phyloP scores from a whole-genome alignment of 2,888 invertebrate species.

The Gisinianus flammeolus region DNA sequence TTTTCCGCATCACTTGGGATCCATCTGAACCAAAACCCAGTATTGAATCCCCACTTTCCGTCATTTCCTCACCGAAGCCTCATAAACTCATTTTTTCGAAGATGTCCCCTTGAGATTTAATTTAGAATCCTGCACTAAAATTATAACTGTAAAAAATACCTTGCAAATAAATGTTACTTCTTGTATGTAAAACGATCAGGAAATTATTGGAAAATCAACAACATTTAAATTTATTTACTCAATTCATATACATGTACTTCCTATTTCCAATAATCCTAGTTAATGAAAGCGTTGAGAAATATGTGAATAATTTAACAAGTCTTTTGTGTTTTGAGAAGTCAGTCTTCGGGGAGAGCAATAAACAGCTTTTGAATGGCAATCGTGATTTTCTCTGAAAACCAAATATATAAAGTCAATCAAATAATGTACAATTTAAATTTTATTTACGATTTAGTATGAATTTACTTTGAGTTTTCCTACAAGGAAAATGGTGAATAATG shows the following conservation, averaged over 20 bases:
- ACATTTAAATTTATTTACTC: no score
- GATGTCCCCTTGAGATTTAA: no score
- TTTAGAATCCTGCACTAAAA: no score
- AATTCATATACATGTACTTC: no score
- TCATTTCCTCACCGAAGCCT: neutral
- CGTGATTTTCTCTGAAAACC: constrained; percentile 41
- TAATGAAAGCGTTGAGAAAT: no score
- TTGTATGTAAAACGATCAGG: neutral
- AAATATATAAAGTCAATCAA: neutral
- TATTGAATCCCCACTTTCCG: neutral
- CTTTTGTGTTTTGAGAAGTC: constrained; percentile 9
- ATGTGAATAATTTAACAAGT: no score
- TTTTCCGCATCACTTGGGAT: constrained; percentile 4
- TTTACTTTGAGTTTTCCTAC: neutral
- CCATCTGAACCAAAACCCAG: neutral
- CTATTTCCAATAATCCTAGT: neutral
- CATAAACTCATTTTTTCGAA: neutral
- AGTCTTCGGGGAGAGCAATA: constrained; percentile 48
- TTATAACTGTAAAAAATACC: no score
- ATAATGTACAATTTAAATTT: neutral
- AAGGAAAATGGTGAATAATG: neutral
- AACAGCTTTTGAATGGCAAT: constrained; percentile 50
- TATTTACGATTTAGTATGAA: neutral
- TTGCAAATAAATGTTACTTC: neutral
- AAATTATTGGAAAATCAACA: no score